phyloP scores from a whole-genome alignment of 2,113 vertebrate genomes.

The Hyperopisus bebe region DNA sequence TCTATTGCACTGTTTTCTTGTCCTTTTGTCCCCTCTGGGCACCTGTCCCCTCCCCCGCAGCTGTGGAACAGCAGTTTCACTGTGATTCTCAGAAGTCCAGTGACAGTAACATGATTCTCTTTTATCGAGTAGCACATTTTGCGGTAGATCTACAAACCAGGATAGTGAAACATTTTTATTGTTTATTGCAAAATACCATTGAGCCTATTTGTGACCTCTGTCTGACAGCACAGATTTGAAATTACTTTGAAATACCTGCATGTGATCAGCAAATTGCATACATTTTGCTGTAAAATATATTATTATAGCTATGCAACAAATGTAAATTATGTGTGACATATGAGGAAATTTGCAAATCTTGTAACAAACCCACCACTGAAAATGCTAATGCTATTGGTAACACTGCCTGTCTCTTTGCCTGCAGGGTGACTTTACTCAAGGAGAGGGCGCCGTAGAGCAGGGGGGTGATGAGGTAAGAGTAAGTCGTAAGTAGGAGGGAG shows the following conservation, averaged over 20 bases:
- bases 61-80: background rate
- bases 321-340: background rate
- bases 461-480: constrained; percentile 59
- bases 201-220: background rate
- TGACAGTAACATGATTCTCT: background rate
- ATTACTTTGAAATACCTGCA: background rate
- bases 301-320: background rate
- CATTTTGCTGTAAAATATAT: background rate
- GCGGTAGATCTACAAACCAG: background rate
- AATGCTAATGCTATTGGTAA: constrained; percentile 44
- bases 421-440: constrained; percentile 60
- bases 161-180: background rate
- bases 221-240: background rate
- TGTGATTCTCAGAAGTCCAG: background rate
- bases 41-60: background rate
- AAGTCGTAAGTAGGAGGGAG: constrained; percentile 10
- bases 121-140: background rate
- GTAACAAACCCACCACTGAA: constrained; percentile 28
- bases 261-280: background rate
- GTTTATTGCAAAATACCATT: background rate
- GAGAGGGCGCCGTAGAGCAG: constrained; percentile 55
- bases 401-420: background rate
- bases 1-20: background rate
- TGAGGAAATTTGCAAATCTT: background rate
- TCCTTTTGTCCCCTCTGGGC: background rate